Conservation (phyloP, 1,140 invertebrate genomes). For the Augochlora pura region DNA sequence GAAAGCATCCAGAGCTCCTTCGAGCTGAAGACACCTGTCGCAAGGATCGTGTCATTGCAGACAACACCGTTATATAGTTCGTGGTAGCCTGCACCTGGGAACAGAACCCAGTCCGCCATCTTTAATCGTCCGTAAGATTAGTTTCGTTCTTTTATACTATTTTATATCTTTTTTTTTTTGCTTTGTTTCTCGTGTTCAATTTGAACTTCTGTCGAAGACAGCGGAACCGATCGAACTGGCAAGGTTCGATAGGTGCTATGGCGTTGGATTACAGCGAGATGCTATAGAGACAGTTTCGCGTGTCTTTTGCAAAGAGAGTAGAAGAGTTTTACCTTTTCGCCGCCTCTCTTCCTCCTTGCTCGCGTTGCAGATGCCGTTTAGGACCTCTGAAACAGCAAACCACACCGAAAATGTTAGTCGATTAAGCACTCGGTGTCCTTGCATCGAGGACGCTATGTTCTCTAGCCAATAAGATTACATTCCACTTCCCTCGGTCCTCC, state of each 20-base stretch:
- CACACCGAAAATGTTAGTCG: background rate
- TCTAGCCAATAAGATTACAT: no score
- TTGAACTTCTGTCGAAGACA: no score
- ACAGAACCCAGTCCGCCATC: conserved; percentile 71
- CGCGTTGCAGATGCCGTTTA: conserved; percentile 88
- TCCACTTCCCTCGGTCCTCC: no score
- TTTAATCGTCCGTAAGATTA: conserved; percentile 31
- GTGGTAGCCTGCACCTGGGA: conserved; percentile 92
- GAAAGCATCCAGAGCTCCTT: conserved; percentile 98
- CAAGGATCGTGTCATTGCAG: conserved; percentile 98
- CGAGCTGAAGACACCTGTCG: conserved; percentile 98
- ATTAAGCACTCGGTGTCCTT: no score
- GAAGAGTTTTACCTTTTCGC: conserved; percentile 85
- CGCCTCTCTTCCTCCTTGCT: conserved; percentile 90
- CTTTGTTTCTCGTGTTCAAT: no score
- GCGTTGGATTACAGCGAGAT: background rate
- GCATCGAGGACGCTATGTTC: no score
- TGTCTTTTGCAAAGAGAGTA: background rate
- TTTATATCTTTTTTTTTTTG: background rate
- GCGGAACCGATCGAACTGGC: background rate
- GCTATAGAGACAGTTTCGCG: no score
- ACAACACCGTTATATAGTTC: conserved; percentile 98
- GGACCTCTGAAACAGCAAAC: conserved; percentile 86
- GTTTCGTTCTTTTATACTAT: no score
- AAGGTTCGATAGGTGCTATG: background rate